These are phyloP conservation scores for Apamea epomidion DNA, from an alignment of 2,888 invertebrate species.

Conservation along the genomic window DNA sequence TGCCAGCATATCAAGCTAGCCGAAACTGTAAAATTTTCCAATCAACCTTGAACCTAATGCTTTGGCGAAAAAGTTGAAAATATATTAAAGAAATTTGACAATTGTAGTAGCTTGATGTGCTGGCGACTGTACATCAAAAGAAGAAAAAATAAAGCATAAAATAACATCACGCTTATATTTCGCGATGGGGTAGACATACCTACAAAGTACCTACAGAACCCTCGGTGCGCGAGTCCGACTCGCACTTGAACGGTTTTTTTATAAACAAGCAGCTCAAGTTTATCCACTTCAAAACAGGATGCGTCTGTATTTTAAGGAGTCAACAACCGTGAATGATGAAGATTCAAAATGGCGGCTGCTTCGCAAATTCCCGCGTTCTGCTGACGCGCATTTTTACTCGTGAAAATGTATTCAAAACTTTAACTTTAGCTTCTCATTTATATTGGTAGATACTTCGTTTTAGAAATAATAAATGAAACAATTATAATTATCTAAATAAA, in stretches of 20 bases:
- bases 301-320: slow-evolving; percentile 16
- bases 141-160: neutral
- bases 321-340: slow-evolving; percentile 30
- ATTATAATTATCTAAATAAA: neutral
- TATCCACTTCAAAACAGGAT: slow-evolving; percentile 12
- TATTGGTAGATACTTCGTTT: neutral
- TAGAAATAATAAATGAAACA: neutral
- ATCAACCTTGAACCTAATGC: no score
- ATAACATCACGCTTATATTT: neutral
- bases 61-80: no score
- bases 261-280: slow-evolving; percentile 7
- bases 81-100: no score
- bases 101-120: no score
- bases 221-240: no score
- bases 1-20: no score
- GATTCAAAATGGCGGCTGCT: slow-evolving; percentile 35
- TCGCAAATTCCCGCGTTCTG: slow-evolving; percentile 4
- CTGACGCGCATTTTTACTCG: slow-evolving; percentile 1
- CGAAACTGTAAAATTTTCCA: no score
- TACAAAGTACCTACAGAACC: no score
- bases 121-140: no score
- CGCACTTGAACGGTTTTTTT: neutral
- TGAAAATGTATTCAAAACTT: slow-evolving; percentile 12
- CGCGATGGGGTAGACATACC: no score
- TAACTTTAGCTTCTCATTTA: neutral